A percentile compares a stretch with the other conserved stretches of the same genome.
Conservation (phyloP, 2,888 invertebrate genomes). For the Drosophila putrida region DNA sequence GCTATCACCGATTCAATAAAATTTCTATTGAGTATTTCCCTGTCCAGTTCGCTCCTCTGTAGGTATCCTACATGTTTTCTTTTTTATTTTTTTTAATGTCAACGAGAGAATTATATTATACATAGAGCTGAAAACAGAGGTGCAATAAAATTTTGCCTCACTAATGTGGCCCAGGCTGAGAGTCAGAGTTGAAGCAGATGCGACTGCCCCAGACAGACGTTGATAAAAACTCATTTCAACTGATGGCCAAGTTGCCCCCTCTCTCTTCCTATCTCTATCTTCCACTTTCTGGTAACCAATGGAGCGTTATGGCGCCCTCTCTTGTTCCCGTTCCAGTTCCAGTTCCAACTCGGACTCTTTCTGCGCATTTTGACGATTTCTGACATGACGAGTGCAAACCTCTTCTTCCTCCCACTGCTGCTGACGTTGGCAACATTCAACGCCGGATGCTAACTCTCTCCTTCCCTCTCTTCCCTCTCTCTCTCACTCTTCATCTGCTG, state of each 20-base stretch:
- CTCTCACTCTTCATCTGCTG: conserved; percentile 3
- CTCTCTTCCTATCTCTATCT: no score
- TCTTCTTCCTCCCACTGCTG: conserved; percentile 17
- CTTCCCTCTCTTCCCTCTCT: background rate
- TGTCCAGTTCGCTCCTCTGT: background rate
- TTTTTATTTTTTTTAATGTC: conserved; percentile 67
- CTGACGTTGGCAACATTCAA: conserved; percentile 63
- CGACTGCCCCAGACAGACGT: conserved; percentile 68
- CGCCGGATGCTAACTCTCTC: background rate
- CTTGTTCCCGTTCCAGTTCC: background rate
- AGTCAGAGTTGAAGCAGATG: conserved; percentile 40
- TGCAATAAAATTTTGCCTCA: conserved; percentile 81
- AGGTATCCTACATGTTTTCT: background rate
- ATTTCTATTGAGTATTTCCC: background rate
- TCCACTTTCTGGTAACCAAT: conserved; percentile 51
- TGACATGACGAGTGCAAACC: conserved; percentile 78
- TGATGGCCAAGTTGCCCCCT: conserved; percentile 58
- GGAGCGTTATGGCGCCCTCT: conserved; percentile 55
- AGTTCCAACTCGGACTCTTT: conserved; percentile 41
- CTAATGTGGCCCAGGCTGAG: conserved; percentile 64
- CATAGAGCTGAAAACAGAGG: conserved; percentile 74
- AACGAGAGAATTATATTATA: conserved; percentile 66
- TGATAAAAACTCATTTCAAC: conserved; percentile 79
- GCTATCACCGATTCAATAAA: background rate
- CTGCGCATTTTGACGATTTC: conserved; percentile 71